These are phyloP conservation scores for Enteromius viviparus DNA, from an alignment of 2,797 vertebrate species.

Conservation along the genomic window DNA sequence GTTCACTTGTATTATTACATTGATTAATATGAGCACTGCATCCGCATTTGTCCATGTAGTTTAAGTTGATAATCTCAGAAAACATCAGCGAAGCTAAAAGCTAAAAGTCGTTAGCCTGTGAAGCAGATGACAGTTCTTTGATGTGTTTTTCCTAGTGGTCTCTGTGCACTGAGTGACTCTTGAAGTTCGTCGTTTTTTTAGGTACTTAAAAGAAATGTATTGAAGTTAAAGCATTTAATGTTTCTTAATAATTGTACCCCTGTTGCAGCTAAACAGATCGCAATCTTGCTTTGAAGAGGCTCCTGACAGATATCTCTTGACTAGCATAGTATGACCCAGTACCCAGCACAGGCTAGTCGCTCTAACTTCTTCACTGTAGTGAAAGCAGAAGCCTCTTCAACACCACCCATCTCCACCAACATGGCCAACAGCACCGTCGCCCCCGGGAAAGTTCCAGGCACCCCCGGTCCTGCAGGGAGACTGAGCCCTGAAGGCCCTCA, in stretches of 20 bases:
- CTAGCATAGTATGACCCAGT: conserved; percentile 83
- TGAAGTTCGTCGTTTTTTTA: background rate
- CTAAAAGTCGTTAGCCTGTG: conserved; percentile 26
- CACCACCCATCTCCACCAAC: conserved; percentile 79
- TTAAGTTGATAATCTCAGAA: background rate
- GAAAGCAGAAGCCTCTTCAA: conserved; percentile 80
- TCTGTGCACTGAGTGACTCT: background rate
- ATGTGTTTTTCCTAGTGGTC: conserved; percentile 3
- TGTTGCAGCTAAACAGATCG: conserved; percentile 24
- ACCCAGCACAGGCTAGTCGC: conserved; percentile 78
- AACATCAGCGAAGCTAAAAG: conserved; percentile 1
- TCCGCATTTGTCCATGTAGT: background rate
- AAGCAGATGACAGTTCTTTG: conserved; percentile 24
- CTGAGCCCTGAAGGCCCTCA: conserved; percentile 94
- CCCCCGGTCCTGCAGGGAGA: conserved; percentile 86
- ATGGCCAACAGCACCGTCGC: conserved; percentile 92
- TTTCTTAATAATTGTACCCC: background rate
- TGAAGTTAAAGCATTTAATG: background rate
- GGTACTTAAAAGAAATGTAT: background rate
- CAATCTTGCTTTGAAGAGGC: background rate
- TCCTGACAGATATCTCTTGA: conserved; percentile 52
- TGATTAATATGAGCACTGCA: too few relatives aligned
- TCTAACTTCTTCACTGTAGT: conserved; percentile 80
- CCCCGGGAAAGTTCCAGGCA: conserved; percentile 82
- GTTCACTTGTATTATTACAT: background rate